These are phyloP conservation scores for Stenodema calcarata DNA, from an alignment of 2,888 invertebrate species.

Conservation along the genomic window DNA sequence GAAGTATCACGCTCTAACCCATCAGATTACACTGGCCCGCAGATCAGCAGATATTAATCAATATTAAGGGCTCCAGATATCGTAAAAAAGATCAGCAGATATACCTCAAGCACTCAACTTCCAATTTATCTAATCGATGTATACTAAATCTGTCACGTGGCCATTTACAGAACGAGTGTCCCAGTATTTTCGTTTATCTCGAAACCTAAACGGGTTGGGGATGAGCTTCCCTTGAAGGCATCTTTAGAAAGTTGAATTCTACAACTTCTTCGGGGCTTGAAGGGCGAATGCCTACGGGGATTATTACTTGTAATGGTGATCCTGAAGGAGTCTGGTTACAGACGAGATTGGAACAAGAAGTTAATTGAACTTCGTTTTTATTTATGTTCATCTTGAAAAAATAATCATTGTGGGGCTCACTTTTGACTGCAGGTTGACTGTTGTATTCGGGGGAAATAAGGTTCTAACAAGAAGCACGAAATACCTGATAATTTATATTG, in stretches of 20 bases:
- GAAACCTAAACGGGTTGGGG: constrained; percentile 24
- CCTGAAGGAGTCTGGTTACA: constrained; percentile 25
- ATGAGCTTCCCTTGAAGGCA: constrained; percentile 44
- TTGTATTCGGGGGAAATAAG: too few species aligned
- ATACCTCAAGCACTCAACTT: background rate
- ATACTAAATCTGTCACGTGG: constrained; percentile 33
- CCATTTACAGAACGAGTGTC: constrained; percentile 2
- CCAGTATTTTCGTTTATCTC: constrained; percentile 39
- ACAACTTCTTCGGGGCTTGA: background rate
- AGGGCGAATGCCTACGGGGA: constrained; percentile 13
- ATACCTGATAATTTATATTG: too few species aligned
- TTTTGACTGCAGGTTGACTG: too few species aligned
- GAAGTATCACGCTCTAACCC: too few species aligned
- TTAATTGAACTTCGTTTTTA: constrained; percentile 38
- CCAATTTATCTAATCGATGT: constrained; percentile 26
- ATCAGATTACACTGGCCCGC: background rate
- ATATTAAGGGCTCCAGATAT: background rate
- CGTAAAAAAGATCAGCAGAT: background rate
- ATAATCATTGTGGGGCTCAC: background rate
- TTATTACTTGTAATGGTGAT: constrained; percentile 41
- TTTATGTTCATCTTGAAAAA: constrained; percentile 3
- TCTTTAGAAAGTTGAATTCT: constrained; percentile 47
- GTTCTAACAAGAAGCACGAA: too few species aligned
- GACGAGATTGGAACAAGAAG: constrained; percentile 38
- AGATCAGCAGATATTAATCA: background rate